Base-by-base conservation (phyloP, 1,140 invertebrate genomes). In the Aphis gossypii region DNA sequence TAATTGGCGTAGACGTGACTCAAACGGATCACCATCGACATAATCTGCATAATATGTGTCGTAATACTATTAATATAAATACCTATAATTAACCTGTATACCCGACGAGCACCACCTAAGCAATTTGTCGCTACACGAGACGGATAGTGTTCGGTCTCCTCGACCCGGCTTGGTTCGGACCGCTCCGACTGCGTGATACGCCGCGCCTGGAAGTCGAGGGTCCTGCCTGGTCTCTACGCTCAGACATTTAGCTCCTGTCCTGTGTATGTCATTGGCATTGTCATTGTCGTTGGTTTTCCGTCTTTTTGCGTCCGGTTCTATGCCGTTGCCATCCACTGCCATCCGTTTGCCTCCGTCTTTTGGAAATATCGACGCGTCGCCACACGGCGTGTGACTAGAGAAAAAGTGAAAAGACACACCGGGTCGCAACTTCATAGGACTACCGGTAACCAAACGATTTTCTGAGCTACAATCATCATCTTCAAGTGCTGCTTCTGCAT, bases 41-140 rank as follows among this genome's bases (percentile, higher is more conserved):
- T 68, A 68, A 68, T 51, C 56, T 25, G 8, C 56, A 60, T 68
- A 68, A 68, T 51, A 18, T 4, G 18, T 48, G 1, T 51, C 18
- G 3, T 51, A 0, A 11, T 18, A 18, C 14, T 51, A 20, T 51
- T 51, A 51, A 18, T 51, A 51, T 51, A 51, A 1, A 51, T 51
- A 51, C 25, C 8, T 68, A 30, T 8, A n/a, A n/a, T 76, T 76
- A 98, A 98, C 95, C 95, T 98, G 97, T 76, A 98, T 95, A 4
- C 98, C 98, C 83, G 98, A 94, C 94, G 97, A 95, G 95, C 97
- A 97, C 98, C 98, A 99, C 94, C 97, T 97, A 18, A 98, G 96
- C 5, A 99, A 96, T 96, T 99, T 99, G 95, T 99, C 98, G 95
- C 98, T 99, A 95, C 98, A 99, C 2, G 98, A 99, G 94, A 99